Evolutionary conservation across 2,113 vertebrate species (phyloP).

Genomic region (Pygathrix nemaeus): DNA sequence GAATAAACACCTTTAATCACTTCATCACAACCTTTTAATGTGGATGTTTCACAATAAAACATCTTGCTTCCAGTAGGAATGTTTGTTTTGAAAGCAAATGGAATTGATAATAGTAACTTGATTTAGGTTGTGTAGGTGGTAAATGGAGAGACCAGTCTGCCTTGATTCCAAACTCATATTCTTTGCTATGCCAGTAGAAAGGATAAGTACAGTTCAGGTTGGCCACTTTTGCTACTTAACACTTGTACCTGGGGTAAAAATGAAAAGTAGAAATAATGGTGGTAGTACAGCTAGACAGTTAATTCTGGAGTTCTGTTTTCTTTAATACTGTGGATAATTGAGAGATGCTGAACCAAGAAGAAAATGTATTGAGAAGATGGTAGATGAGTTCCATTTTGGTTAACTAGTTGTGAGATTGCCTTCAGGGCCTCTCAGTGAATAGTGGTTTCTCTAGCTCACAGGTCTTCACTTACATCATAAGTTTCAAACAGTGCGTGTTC

Average conservation of each 20-base stretch:
- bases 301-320: conserved; percentile 40
- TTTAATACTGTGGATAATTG: background rate
- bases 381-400: background rate
- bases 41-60: background rate
- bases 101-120: background rate
- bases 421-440: background rate
- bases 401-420: background rate
- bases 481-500: background rate
- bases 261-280: background rate
- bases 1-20: background rate
- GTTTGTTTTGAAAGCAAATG: conserved; percentile 39
- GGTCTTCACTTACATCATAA: background rate
- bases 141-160: background rate
- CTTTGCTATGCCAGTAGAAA: background rate
- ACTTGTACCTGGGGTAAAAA: background rate
- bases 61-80: background rate
- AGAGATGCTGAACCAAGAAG: conserved; percentile 30
- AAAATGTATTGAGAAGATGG: background rate
- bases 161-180: background rate
- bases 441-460: background rate
- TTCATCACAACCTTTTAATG: background rate
- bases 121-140: background rate
- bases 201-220: background rate
- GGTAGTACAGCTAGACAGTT: background rate
- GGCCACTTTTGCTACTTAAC: background rate